Percentiles rank a stretch among this genome's conserved stretches.
Conservation (phyloP, 2,113 vertebrate species). For the pig (Sus scrofa) region T2T-Sscrofa CM000813.6:40454001-40454500, state of each 20-base stretch:
- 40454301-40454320: not conserved
- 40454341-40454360: not conserved
- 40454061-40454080: conserved; percentile 1
- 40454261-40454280: not conserved
- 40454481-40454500: not conserved
- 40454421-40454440: not conserved
- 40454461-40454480: not conserved
- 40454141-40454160: not conserved
- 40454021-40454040: not conserved
- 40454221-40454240: not conserved
- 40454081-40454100: not conserved
- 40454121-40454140: not conserved
- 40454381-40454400: not conserved
- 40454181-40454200: not conserved
- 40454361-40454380: not conserved
- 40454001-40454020: not conserved
- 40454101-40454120: conserved; percentile 6
- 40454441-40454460: not conserved
- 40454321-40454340: not conserved
- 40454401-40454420: not conserved
- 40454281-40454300: not conserved
- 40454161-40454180: not conserved
- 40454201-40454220: not conserved
- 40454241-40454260: not conserved
- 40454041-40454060: not conserved